A percentile compares a stretch with the other conserved stretches of the same genome.
These are phyloP conservation scores for Synodontis membranacea DNA, from an alignment of 2,113 vertebrate species.

Conservation along the genomic window DNA sequence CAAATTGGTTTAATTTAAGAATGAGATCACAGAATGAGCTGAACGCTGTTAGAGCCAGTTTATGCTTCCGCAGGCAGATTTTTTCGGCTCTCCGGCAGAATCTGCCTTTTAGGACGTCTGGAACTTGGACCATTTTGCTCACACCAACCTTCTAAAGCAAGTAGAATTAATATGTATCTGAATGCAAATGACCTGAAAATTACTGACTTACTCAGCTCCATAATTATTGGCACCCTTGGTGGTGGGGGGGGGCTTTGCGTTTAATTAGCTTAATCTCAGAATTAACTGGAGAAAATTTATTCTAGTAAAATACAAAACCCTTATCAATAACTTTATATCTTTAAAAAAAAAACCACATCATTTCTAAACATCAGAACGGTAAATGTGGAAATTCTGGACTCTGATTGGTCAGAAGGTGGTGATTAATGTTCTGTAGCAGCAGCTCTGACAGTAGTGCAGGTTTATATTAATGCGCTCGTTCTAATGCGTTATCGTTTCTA, in stretches of 20 bases:
- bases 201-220: not conserved
- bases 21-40: conserved; percentile 81
- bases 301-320: not conserved
- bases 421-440: not conserved
- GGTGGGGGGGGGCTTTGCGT: too few species aligned
- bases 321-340: not conserved
- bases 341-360: not conserved
- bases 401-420: not conserved
- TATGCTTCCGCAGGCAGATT: conserved; percentile 66
- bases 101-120: conserved; percentile 29
- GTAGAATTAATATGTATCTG: not conserved
- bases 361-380: not conserved
- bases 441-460: not conserved
- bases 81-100: conserved; percentile 61
- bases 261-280: not conserved
- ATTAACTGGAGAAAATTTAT: not conserved
- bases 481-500: not conserved
- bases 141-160: conserved; percentile 9
- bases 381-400: not conserved
- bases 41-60: conserved; percentile 75
- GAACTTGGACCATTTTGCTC: conserved; percentile 36
- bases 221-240: not conserved
- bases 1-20: conserved; percentile 83
- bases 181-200: not conserved
- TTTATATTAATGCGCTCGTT: not conserved